phyloP scores from a whole-genome alignment of 2,888 invertebrate species.

The Thysanoteuthis rhombus region DNA sequence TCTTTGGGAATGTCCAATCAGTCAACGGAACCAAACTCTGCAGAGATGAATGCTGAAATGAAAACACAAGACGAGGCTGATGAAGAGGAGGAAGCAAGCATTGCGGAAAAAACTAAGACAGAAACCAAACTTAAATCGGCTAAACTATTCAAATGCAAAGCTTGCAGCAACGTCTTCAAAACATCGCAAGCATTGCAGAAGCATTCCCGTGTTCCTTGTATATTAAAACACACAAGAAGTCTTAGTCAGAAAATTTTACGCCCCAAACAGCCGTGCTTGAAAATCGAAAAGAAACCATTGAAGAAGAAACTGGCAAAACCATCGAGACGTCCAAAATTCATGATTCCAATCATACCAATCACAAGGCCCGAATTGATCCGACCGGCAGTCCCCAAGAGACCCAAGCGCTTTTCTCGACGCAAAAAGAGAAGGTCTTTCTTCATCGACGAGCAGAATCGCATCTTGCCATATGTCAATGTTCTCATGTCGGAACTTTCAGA shows the following conservation, averaged over 20 bases:
- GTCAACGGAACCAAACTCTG: background rate
- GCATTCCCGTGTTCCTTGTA: conserved; percentile 37
- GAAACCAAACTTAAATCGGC: background rate
- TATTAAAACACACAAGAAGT: conserved; percentile 35
- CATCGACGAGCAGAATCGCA: conserved; percentile 25
- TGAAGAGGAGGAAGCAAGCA: too few species aligned
- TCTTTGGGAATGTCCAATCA: background rate
- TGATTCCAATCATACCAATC: conserved; percentile 31
- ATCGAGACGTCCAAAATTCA: conserved; percentile 33
- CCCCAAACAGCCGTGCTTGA: conserved; percentile 34
- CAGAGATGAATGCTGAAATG: background rate
- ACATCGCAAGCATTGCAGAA: conserved; percentile 31
- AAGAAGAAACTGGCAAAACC: conserved; percentile 34
- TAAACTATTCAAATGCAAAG: conserved; percentile 34
- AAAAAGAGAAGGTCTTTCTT: conserved; percentile 26
- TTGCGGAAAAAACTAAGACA: background rate
- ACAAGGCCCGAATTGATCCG: conserved; percentile 29
- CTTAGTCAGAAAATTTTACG: conserved; percentile 36
- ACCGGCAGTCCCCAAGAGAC: conserved; percentile 18
- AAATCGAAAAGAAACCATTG: conserved; percentile 31
- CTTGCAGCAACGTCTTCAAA: conserved; percentile 35
- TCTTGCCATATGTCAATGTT: conserved; percentile 33
- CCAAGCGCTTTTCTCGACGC: conserved; percentile 20
- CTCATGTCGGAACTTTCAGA: conserved; percentile 34
- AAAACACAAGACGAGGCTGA: background rate